Evolutionary conservation across 2,888 invertebrate genomes (phyloP).

Genomic region (Podabrus alpinus): DNA sequence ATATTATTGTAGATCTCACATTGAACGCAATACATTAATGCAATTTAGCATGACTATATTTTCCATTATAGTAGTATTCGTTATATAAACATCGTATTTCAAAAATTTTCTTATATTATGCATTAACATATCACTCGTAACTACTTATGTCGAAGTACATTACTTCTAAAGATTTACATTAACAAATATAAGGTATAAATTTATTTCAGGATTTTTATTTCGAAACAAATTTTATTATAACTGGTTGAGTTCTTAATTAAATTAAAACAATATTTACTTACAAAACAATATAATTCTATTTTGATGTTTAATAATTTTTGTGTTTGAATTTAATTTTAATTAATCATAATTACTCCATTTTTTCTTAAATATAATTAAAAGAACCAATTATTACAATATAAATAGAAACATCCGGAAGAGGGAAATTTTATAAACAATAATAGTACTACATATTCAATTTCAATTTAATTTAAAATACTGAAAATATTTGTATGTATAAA

Average conservation of each 20-base stretch:
- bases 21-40: background rate
- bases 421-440: too few species aligned
- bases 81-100: background rate
- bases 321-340: background rate
- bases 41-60: background rate
- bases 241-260: background rate
- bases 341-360: background rate
- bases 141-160: slow-evolving; percentile 4
- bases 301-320: background rate
- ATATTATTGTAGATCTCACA: slow-evolving; percentile 2
- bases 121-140: slow-evolving; percentile 5
- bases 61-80: background rate
- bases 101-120: slow-evolving; percentile 4
- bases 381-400: too few species aligned
- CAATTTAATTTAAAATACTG: too few species aligned
- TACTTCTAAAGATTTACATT: background rate
- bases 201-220: background rate
- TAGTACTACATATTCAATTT: too few species aligned
- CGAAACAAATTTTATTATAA: background rate
- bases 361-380: too few species aligned
- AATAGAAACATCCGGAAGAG: too few species aligned
- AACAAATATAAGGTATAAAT: background rate
- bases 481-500: too few species aligned
- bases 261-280: background rate
- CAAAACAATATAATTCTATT: background rate